Conservation (phyloP, 2,888 invertebrate species). For the Eilema griseolum region DNA sequence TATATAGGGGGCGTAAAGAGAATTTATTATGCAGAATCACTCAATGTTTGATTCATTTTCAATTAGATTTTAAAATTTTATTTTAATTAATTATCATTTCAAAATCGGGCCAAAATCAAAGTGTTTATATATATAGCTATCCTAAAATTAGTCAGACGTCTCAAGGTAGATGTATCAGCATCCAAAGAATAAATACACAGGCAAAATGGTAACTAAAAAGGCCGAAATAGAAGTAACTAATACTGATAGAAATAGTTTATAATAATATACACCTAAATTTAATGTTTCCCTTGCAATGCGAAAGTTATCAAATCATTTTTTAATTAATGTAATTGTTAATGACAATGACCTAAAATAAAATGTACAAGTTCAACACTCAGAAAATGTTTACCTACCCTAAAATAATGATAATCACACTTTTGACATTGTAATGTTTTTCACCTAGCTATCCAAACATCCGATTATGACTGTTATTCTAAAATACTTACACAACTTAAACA, state of each 20-base stretch:
- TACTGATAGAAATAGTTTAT: slow-evolving; percentile 13
- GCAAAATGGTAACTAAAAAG: slow-evolving; percentile 53
- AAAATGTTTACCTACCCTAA: slow-evolving; percentile 77
- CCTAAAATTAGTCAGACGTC: slow-evolving; percentile 17
- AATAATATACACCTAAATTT: slow-evolving; percentile 1
- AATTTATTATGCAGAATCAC: too few species aligned
- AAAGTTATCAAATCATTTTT: slow-evolving; percentile 24
- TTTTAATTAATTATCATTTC: too few species aligned
- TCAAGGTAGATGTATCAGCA: slow-evolving; percentile 39
- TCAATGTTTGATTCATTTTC: too few species aligned
- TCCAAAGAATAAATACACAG: slow-evolving; percentile 24
- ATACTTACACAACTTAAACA: slow-evolving; percentile 78
- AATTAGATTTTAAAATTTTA: too few species aligned
- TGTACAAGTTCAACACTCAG: slow-evolving; percentile 78
- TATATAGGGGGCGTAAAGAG: too few species aligned
- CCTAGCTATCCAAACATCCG: slow-evolving; percentile 83
- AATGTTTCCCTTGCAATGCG: slow-evolving; percentile 23
- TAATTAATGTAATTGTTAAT: slow-evolving; percentile 48
- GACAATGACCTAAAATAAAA: slow-evolving; percentile 83
- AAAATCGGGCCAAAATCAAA: neutral
- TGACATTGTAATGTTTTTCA: slow-evolving; percentile 86
- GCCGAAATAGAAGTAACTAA: slow-evolving; percentile 26
- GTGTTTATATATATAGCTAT: slow-evolving; percentile 18
- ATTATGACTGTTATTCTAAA: slow-evolving; percentile 81
- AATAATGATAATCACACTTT: slow-evolving; percentile 85